Evolutionary conservation across 2,797 vertebrate species (phyloP).

Genomic region (Glyptemys insculpta): DNA sequence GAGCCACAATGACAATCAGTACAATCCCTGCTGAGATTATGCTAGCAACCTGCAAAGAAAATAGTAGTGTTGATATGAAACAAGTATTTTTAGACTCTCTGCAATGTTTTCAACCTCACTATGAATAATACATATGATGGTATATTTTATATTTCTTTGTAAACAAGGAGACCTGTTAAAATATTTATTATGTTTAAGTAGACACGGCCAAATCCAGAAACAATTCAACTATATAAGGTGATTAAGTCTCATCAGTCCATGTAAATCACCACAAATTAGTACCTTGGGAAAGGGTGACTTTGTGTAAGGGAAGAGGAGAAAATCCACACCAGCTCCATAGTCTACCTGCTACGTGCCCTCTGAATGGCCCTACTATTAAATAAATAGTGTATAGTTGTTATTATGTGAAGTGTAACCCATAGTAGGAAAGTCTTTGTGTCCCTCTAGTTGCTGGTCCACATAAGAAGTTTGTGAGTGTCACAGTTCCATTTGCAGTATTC

Average conservation of each 20-base stretch:
- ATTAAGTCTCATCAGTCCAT: slow-evolving; percentile 17
- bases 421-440: background rate
- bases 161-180: slow-evolving; percentile 34
- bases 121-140: background rate
- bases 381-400: background rate
- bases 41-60: slow-evolving; percentile 85
- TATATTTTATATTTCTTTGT: slow-evolving; percentile 20
- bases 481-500: background rate
- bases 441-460: background rate
- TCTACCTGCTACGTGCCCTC: background rate
- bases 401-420: background rate
- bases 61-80: slow-evolving; percentile 25
- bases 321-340: background rate
- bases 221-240: slow-evolving; percentile 6
- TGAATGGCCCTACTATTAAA: background rate
- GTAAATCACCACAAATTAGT: slow-evolving; percentile 7
- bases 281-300: background rate
- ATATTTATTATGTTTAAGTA: background rate
- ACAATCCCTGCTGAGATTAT: slow-evolving; percentile 87
- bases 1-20: slow-evolving; percentile 86
- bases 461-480: background rate
- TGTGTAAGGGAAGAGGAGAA: slow-evolving; percentile 7
- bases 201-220: background rate
- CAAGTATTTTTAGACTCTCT: background rate
- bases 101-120: background rate